A percentile compares a stretch with the other conserved stretches of the same genome.
Conservation (phyloP, 2,113 vertebrate genomes). For the Psilopogon haemacephalus region DNA sequence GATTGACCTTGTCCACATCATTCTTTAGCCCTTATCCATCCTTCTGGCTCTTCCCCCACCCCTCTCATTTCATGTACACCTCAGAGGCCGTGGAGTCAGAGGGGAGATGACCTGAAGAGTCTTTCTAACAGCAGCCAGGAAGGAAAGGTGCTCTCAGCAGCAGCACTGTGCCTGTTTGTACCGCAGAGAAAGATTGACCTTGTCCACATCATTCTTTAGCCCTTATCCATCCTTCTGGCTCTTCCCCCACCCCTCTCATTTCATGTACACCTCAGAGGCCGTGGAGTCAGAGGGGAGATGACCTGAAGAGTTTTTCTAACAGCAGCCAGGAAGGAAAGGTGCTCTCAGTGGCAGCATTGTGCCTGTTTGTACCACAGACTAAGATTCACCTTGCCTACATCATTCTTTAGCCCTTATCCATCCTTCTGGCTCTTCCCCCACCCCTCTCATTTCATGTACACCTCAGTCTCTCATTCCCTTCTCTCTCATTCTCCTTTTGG, state of each 20-base stretch:
- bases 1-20: not conserved
- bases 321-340: not conserved
- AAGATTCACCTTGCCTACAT: not conserved
- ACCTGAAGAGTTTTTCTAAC: not conserved
- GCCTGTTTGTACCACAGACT: not conserved
- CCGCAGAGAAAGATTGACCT: not conserved
- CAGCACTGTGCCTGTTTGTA: not conserved
- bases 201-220: not conserved
- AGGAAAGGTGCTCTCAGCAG: not conserved
- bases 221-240: not conserved
- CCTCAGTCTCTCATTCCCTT: not conserved
- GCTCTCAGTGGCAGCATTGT: not conserved
- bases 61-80: accelerated
- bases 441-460: not conserved
- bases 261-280: too few species aligned
- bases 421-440: not conserved
- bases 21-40: not conserved
- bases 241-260: not conserved
- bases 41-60: not conserved
- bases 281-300: not conserved
- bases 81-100: not conserved
- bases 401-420: not conserved
- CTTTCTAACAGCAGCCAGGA: not conserved
- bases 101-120: not conserved
- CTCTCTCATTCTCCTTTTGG: not conserved